Evolutionary conservation across 2,797 vertebrate species (phyloP).

Genomic region (Bovichtus variegatus): DNA sequence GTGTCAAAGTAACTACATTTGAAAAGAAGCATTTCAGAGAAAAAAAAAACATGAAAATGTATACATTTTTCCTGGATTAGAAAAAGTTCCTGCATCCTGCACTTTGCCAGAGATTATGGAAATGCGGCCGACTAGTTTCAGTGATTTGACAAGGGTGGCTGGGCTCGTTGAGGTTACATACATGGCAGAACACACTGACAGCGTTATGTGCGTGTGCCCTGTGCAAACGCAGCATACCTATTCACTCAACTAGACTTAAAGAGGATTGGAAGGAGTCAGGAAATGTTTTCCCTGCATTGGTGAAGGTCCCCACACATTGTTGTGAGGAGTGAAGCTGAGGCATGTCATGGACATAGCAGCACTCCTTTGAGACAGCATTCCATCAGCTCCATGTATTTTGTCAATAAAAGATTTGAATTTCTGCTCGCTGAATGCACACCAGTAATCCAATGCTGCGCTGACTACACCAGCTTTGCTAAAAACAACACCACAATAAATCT

Average conservation of each 20-base stretch:
- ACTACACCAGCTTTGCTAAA: constrained; percentile 39
- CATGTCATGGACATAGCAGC: constrained; percentile 70
- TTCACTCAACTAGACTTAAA: constrained; percentile 71
- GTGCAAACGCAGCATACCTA: constrained; percentile 69
- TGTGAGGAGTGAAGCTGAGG: constrained; percentile 56
- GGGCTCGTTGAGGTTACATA: constrained; percentile 40
- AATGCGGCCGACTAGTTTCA: constrained; percentile 46
- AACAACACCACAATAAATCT: constrained; percentile 43
- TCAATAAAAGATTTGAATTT: constrained; percentile 70
- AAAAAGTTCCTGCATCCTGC: constrained; percentile 1
- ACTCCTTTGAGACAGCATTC: constrained; percentile 63
- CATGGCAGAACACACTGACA: constrained; percentile 72
- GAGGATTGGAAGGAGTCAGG: constrained; percentile 71
- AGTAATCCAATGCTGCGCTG: constrained; percentile 24
- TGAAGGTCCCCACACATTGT: constrained; percentile 57
- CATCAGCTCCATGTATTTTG: constrained; percentile 58
- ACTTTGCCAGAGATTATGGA: constrained; percentile 49
- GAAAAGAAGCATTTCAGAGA: neutral
- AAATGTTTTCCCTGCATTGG: constrained; percentile 65
- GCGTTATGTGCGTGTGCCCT: constrained; percentile 54
- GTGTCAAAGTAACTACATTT: neutral
- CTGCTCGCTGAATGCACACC: constrained; percentile 37
- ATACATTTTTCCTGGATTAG: constrained; percentile 2
- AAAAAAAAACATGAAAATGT: constrained; percentile 2
- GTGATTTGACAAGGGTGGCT: constrained; percentile 32